These are phyloP conservation scores for Scarus forsteni DNA, from an alignment of 2,797 vertebrate genomes.

Conservation along the genomic window DNA sequence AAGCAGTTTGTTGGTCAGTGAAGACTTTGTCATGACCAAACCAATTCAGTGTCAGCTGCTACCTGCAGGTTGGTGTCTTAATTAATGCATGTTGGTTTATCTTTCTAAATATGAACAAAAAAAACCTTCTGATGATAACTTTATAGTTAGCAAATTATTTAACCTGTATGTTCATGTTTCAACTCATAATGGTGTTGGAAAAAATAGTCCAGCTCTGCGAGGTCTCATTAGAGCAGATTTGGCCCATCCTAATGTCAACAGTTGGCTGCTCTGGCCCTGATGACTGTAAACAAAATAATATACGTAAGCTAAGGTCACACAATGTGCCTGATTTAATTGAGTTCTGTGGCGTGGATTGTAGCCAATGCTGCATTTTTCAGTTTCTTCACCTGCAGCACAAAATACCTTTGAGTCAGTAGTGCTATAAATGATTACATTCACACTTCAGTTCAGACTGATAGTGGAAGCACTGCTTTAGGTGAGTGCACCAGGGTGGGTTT, in stretches of 20 bases:
- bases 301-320: conserved; percentile 21
- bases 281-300: conserved; percentile 11
- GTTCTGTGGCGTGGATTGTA: conserved; percentile 22
- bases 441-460: neutral
- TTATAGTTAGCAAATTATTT: no score
- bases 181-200: no score
- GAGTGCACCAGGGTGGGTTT: conserved; percentile 23
- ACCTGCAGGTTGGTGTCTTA: no score
- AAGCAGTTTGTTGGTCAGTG: no score
- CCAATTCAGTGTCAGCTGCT: no score
- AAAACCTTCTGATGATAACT: no score
- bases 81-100: no score
- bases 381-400: conserved; percentile 14
- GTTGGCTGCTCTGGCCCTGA: neutral
- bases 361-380: conserved; percentile 21
- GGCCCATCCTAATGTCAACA: neutral
- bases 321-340: conserved; percentile 26
- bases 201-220: no score
- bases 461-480: neutral
- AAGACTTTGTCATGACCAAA: no score
- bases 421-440: conserved; percentile 23
- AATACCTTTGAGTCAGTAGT: conserved; percentile 30
- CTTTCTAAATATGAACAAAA: no score
- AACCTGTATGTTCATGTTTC: no score
- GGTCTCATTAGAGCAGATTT: no score